phyloP scores from a whole-genome alignment of 2,888 invertebrate genomes.

The Tineola bisselliella region DNA sequence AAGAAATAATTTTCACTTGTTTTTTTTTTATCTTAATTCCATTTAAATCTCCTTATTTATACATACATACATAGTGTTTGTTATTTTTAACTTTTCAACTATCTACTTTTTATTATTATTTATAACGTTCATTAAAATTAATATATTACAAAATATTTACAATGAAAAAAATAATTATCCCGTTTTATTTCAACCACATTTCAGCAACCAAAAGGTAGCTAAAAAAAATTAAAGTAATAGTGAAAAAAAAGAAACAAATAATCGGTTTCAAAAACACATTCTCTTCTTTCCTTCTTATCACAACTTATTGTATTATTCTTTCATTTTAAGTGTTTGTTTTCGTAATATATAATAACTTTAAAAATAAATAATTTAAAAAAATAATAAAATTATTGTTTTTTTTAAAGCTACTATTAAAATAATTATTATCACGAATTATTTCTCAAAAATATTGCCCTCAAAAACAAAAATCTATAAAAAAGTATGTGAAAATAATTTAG shows the following conservation, averaged over 20 bases:
- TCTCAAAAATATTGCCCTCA: not conserved
- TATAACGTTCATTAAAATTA: conserved; percentile 55
- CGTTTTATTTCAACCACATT: too few species aligned
- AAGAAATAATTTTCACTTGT: conserved; percentile 62
- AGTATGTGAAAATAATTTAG: not conserved
- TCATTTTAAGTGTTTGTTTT: not conserved
- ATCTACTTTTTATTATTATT: conserved; percentile 49
- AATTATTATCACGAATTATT: not conserved
- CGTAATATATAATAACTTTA: not conserved
- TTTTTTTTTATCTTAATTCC: too few species aligned
- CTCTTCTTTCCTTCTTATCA: not conserved
- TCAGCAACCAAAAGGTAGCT: not conserved
- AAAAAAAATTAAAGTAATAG: conserved; percentile 18
- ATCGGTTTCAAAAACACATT: not conserved
- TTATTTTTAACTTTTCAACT: conserved; percentile 60
- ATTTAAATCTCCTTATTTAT: conserved; percentile 43
- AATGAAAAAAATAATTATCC: conserved; percentile 29
- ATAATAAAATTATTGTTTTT: not conserved
- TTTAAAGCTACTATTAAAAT: not conserved
- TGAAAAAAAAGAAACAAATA: not conserved
- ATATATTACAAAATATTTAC: conserved; percentile 66
- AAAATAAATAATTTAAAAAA: not conserved
- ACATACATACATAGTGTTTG: conserved; percentile 56
- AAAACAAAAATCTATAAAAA: not conserved
- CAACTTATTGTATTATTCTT: not conserved